Evolutionary conservation across 1,140 invertebrate species (phyloP), one percentile per base, ranked within the genome.

Genomic region (Telenomus remus): DNA sequence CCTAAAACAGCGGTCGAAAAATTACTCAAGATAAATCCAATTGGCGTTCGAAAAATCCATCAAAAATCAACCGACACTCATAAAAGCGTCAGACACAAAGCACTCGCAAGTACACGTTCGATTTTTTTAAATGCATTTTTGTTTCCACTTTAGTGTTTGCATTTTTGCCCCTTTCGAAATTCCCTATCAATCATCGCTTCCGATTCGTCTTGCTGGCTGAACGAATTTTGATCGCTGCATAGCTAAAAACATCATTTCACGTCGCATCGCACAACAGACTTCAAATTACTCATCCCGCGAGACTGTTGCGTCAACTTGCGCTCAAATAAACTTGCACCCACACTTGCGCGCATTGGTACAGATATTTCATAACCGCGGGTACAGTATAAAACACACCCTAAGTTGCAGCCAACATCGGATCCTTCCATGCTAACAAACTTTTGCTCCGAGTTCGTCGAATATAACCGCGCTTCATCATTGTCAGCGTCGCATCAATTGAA

Each of bases 381-480:
- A n/a, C n/a, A n/a, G n/a, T 61, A 76, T 68, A 76, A 66, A 76
- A 76, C 13, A 63, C 51, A 44, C n/a, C 49, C 2, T 55, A 66
- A 76, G 54, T 76, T 71, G 69, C 55, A 27, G 42, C 47, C 27
- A 76, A 71, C 68, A 71, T 76, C 71, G 71, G 74, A 76, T 71
- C 61, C 49, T 66, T 55, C 50, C 49, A 35, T 51, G 51, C 61
- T 66, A 55, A 37, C 43, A 70, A 76, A 76, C 60, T 71, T 44
- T 71, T 44, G 46, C 15, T n/a, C 34, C 5, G 11, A 71, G 60
- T 76, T 76, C 19, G n/a, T 11, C 57, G 73, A n/a, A 27, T 27
- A 27, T 71, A 76, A 76, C 66, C 66, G 47, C 74, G 56, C 61
- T 76, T 71, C 74, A 76, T 76, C 55, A 76, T 76, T 76, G 74